Conservation (phyloP, 2,113 vertebrate genomes). For the Typhlomys cinereus region DNA sequence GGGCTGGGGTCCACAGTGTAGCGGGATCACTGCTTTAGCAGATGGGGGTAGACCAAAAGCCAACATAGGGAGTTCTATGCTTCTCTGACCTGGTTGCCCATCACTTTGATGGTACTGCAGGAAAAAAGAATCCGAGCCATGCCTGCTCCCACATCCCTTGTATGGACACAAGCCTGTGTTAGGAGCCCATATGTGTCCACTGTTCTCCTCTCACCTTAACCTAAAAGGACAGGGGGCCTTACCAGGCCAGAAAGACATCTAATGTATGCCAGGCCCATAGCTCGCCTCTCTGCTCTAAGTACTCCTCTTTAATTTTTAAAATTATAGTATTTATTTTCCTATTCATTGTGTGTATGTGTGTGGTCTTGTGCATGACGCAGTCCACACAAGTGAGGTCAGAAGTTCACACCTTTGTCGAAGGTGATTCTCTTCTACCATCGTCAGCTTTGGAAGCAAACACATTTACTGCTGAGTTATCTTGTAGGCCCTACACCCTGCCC, state of each 20-base stretch:
- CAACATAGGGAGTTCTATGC: neutral
- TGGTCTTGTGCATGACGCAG: no score
- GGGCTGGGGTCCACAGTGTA: neutral
- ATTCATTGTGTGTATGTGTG: no score
- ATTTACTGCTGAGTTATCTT: no score
- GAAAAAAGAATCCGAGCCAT: neutral
- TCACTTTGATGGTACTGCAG: neutral
- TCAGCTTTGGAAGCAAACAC: no score
- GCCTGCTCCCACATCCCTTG: no score
- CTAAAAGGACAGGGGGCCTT: neutral
- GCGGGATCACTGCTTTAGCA: neutral
- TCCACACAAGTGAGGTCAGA: no score
- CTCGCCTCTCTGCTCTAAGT: rapidly evolving
- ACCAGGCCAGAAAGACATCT: neutral
- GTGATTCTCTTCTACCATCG: no score
- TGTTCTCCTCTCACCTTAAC: neutral
- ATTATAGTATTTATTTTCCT: no score
- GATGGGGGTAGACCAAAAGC: neutral
- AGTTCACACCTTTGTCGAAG: no score
- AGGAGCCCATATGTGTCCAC: neutral
- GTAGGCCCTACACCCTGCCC: no score
- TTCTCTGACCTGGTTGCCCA: neutral
- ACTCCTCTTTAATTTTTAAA: no score
- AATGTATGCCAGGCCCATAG: neutral
- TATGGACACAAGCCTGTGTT: neutral